Evolutionary conservation across 2,888 invertebrate species (phyloP).

Genomic region (Calliopum simillimum): DNA sequence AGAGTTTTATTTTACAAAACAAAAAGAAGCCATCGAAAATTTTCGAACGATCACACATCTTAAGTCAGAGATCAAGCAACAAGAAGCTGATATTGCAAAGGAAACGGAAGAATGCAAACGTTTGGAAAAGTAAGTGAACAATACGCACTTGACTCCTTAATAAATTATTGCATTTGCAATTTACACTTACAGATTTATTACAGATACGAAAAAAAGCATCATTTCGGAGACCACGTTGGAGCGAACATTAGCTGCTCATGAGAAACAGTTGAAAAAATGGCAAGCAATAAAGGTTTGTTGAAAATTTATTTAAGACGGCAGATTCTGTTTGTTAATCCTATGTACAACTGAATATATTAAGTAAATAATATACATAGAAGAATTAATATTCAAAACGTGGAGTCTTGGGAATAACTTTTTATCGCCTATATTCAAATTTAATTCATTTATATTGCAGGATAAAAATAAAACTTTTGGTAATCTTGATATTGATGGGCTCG

Average conservation of each 20-base stretch:
- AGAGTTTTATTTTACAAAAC: slow-evolving; percentile 55
- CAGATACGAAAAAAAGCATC: slow-evolving; percentile 49
- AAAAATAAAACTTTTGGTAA: slow-evolving; percentile 51
- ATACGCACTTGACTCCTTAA: not conserved
- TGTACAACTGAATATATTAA: no score
- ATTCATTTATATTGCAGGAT: slow-evolving; percentile 42
- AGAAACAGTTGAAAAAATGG: slow-evolving; percentile 51
- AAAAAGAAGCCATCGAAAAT: slow-evolving; percentile 55
- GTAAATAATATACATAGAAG: no score
- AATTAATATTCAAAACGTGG: no score
- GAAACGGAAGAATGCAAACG: slow-evolving; percentile 49
- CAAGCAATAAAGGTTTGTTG: slow-evolving; percentile 50
- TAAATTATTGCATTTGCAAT: not conserved
- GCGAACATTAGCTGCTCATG: slow-evolving; percentile 49
- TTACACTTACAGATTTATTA: slow-evolving; percentile 51
- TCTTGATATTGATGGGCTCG: slow-evolving; percentile 57
- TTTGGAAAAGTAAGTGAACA: slow-evolving; percentile 53
- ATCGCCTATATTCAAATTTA: not conserved
- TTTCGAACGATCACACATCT: slow-evolving; percentile 46
- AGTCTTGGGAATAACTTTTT: no score
- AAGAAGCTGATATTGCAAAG: slow-evolving; percentile 50
- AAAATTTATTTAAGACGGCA: not conserved
- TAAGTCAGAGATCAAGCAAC: slow-evolving; percentile 48
- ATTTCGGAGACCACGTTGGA: slow-evolving; percentile 52
- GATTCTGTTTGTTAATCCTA: no score